Conservation (phyloP, 2,113 vertebrate genomes). For the Rhinogobius similis region DNA sequence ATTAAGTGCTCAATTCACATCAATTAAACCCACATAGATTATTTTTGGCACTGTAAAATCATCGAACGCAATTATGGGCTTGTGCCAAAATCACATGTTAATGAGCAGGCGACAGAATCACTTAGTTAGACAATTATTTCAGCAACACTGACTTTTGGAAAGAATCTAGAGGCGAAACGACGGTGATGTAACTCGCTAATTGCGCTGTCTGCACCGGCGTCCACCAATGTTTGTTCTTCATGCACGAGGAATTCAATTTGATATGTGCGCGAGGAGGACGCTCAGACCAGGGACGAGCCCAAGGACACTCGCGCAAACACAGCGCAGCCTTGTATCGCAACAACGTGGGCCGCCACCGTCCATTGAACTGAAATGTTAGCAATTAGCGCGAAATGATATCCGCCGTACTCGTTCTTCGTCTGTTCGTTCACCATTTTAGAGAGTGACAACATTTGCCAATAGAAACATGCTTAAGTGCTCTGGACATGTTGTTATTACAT, state of each 20-base stretch:
- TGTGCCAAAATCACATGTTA: not conserved
- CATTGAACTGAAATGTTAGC: constrained; percentile 26
- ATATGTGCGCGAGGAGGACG: not conserved
- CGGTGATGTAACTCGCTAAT: not conserved
- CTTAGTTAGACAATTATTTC: not conserved
- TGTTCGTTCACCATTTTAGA: not conserved
- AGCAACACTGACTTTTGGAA: constrained; percentile 1
- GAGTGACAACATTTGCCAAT: not conserved
- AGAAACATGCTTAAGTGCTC: not conserved
- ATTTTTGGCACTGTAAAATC: not conserved
- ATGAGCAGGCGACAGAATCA: not conserved
- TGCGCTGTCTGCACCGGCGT: not conserved
- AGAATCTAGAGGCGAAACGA: not conserved
- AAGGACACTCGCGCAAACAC: constrained; percentile 1
- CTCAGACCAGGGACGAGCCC: not conserved
- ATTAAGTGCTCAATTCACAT: not conserved
- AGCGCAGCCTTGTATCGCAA: not conserved
- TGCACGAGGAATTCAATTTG: constrained; percentile 10
- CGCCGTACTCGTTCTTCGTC: not conserved
- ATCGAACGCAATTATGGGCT: not conserved
- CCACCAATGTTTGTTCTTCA: constrained; percentile 6
- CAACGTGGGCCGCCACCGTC: not conserved
- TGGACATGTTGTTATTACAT: not conserved
- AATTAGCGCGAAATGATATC: constrained; percentile 24
- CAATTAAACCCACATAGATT: not conserved